A percentile compares a stretch with the other conserved stretches of the same genome.
phyloP scores from a whole-genome alignment of 1,140 invertebrate genomes.

The Neodiprion virginianus region DNA sequence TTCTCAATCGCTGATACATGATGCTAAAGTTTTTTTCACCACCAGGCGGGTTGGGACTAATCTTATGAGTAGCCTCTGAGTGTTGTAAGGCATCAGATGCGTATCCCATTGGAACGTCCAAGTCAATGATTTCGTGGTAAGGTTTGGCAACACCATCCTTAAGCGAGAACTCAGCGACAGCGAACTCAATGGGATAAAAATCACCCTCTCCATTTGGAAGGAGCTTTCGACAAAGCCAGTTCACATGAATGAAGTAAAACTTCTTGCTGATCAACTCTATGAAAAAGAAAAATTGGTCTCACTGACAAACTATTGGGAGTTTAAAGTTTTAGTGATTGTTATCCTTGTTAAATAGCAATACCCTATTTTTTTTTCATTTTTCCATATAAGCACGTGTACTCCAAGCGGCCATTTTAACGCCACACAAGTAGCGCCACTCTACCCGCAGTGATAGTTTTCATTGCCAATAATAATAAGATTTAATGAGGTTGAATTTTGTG shows the following conservation, averaged over 20 bases:
- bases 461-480: no score
- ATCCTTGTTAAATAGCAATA: no score
- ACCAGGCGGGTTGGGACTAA: constrained; percentile 50
- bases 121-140: constrained; percentile 62
- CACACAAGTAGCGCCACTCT: no score
- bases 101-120: constrained; percentile 62
- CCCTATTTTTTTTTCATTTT: no score
- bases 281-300: constrained; percentile 17
- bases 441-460: no score
- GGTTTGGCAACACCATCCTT: constrained; percentile 58
- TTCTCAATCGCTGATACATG: constrained; percentile 51
- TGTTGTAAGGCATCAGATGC: constrained; percentile 56
- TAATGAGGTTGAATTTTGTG: no score
- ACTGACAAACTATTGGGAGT: background rate
- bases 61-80: constrained; percentile 59
- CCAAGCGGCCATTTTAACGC: no score
- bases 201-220: constrained; percentile 33
- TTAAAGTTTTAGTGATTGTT: background rate
- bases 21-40: constrained; percentile 38
- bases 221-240: constrained; percentile 49
- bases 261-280: constrained; percentile 36
- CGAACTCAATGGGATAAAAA: constrained; percentile 56
- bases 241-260: constrained; percentile 58
- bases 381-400: no score
- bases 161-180: constrained; percentile 58